Conservation (phyloP, 2,888 invertebrate species). For the Amiota communis region DNA sequence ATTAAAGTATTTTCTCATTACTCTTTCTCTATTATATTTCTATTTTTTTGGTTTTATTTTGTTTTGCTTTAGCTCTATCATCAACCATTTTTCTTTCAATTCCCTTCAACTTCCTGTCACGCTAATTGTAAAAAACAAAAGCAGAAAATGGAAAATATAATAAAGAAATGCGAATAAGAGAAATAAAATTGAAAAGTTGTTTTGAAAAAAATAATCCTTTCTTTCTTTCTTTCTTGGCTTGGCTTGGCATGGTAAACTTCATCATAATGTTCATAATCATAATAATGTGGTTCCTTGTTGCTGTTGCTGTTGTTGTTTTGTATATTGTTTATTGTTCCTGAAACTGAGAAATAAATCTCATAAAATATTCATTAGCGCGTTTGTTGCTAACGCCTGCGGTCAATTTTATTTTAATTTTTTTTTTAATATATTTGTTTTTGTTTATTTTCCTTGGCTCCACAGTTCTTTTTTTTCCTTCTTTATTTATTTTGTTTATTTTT, state of each 20-base stretch:
- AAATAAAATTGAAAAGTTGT: constrained; percentile 7
- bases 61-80: constrained; percentile 16
- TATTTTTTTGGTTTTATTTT: background rate
- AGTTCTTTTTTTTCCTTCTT: background rate
- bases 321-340: constrained; percentile 41
- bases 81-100: too few relatives aligned
- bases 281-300: background rate
- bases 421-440: background rate
- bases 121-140: constrained; percentile 27
- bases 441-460: background rate
- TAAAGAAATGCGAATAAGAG: constrained; percentile 15
- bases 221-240: background rate
- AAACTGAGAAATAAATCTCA: constrained; percentile 64
- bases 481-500: background rate
- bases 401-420: constrained; percentile 42
- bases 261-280: too few relatives aligned
- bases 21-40: constrained; percentile 12
- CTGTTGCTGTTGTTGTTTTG: background rate
- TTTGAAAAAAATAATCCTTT: constrained; percentile 19
- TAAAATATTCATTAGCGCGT: constrained; percentile 66
- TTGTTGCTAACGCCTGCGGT: constrained; percentile 58
- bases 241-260: background rate
- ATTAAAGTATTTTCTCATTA: constrained; percentile 57
- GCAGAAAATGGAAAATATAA: constrained; percentile 1
- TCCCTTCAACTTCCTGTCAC: background rate